Evolutionary conservation across 2,888 invertebrate genomes (phyloP).

Genomic region (Clistopyga incitator): DNA sequence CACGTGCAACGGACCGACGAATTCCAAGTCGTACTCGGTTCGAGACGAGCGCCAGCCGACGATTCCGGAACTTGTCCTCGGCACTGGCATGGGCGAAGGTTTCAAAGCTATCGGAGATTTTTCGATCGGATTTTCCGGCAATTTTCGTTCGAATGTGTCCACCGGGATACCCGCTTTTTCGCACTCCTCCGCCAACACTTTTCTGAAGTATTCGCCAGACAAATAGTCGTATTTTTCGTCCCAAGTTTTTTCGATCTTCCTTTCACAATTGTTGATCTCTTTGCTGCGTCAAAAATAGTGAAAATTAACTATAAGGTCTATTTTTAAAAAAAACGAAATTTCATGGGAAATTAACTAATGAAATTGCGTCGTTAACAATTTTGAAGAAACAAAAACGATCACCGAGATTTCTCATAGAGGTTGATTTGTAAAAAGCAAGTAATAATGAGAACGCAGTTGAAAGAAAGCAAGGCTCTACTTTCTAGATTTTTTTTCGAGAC

Average conservation of each 20-base stretch:
- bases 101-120: conserved; percentile 73
- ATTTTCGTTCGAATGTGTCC: conserved; percentile 72
- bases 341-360: too few relatives aligned
- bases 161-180: conserved; percentile 72
- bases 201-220: conserved; percentile 73
- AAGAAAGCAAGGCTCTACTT: too few relatives aligned
- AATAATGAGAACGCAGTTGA: too few relatives aligned
- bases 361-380: too few relatives aligned
- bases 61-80: conserved; percentile 80
- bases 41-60: conserved; percentile 84
- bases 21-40: conserved; percentile 82
- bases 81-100: conserved; percentile 74
- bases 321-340: too few relatives aligned
- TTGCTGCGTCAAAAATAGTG: conserved; percentile 71
- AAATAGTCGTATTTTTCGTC: conserved; percentile 73
- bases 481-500: too few relatives aligned
- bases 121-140: conserved; percentile 66
- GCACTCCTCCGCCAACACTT: conserved; percentile 78
- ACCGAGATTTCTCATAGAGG: too few relatives aligned
- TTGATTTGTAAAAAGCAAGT: too few relatives aligned
- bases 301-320: neutral
- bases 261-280: conserved; percentile 74
- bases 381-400: too few relatives aligned
- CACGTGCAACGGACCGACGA: conserved; percentile 83
- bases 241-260: conserved; percentile 72